A percentile compares a stretch with the other conserved stretches of the same genome.
phyloP scores from a whole-genome alignment of 1,140 invertebrate genomes.

The Drosophila watanabei region DNA sequence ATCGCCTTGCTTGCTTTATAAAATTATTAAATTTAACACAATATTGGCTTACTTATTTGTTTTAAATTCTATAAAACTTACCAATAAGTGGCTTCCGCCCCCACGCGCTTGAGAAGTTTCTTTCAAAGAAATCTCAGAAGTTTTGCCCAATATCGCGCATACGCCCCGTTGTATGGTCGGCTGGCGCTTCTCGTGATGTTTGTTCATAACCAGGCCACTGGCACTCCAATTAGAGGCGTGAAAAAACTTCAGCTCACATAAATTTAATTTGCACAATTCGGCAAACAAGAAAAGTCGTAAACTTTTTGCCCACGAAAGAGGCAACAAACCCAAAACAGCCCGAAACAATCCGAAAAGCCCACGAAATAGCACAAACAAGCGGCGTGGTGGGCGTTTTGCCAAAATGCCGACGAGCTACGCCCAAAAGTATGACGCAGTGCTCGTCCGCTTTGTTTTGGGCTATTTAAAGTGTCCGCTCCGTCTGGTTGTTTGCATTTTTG shows the following conservation, averaged over 20 bases:
- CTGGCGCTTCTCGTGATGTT: conserved; percentile 22
- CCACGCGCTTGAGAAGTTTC: conserved; percentile 38
- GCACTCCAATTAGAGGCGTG: conserved; percentile 78
- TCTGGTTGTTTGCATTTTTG: conserved; percentile 78
- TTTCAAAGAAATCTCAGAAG: conserved; percentile 38
- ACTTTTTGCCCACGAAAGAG: conserved; percentile 65
- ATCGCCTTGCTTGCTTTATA: not conserved
- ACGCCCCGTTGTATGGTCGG: conserved; percentile 22
- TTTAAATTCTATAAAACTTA: conserved; percentile 20
- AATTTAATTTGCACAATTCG: conserved; percentile 81
- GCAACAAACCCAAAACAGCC: conserved; percentile 35
- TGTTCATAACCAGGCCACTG: conserved; percentile 61
- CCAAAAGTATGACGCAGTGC: conserved; percentile 75
- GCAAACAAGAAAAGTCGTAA: conserved; percentile 79
- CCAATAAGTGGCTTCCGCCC: conserved; percentile 13
- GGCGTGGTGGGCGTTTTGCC: conserved; percentile 52
- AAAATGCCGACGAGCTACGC: conserved; percentile 52
- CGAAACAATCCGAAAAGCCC: conserved; percentile 39
- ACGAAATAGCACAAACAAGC: conserved; percentile 49
- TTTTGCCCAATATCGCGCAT: conserved; percentile 47
- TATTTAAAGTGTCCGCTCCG: conserved; percentile 72
- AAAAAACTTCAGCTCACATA: conserved; percentile 73
- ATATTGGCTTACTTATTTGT: conserved; percentile 21
- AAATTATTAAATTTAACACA: conserved; percentile 23
- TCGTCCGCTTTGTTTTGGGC: conserved; percentile 58